These are phyloP conservation scores for Pseudomyrmex sp. DNA, from an alignment of 1,140 invertebrate species.

Conservation along the genomic window DNA sequence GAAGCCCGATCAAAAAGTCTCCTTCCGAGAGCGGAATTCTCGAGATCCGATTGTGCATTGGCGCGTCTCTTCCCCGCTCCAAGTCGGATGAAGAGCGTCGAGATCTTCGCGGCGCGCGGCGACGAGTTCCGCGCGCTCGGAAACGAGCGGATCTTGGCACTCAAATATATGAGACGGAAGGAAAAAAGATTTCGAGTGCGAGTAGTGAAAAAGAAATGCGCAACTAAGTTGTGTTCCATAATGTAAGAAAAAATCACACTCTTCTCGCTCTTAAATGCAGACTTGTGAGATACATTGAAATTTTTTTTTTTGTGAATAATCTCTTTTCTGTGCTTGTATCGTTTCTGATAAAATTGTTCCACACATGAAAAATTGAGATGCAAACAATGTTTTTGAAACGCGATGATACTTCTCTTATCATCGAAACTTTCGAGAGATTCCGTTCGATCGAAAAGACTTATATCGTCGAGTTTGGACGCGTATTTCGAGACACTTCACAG, in stretches of 20 bases:
- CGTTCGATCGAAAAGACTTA: background rate
- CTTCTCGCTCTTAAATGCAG: background rate
- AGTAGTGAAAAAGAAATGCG: background rate
- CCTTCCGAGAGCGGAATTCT: constrained; percentile 21
- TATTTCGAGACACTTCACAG: background rate
- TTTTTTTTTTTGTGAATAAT: no score
- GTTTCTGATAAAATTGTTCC: no score
- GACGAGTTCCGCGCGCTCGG: background rate
- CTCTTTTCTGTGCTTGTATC: no score
- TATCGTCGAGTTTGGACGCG: no score
- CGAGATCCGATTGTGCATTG: constrained; percentile 40
- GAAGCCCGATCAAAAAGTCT: no score
- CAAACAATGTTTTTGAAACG: no score
- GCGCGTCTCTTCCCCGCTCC: background rate
- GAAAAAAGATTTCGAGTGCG: background rate
- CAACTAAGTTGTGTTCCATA: no score
- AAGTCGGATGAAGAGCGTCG: constrained; percentile 22
- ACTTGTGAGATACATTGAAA: background rate
- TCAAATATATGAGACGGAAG: constrained; percentile 11
- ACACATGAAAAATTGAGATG: no score
- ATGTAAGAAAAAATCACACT: no score
- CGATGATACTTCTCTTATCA: no score
- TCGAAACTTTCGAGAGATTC: no score
- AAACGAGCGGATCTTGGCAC: constrained; percentile 22
- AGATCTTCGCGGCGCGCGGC: constrained; percentile 13